Evolutionary conservation across 2,797 vertebrate species (phyloP), one percentile per base, ranked within the genome.

Genomic region (Neopelma chrysocephalum): DNA sequence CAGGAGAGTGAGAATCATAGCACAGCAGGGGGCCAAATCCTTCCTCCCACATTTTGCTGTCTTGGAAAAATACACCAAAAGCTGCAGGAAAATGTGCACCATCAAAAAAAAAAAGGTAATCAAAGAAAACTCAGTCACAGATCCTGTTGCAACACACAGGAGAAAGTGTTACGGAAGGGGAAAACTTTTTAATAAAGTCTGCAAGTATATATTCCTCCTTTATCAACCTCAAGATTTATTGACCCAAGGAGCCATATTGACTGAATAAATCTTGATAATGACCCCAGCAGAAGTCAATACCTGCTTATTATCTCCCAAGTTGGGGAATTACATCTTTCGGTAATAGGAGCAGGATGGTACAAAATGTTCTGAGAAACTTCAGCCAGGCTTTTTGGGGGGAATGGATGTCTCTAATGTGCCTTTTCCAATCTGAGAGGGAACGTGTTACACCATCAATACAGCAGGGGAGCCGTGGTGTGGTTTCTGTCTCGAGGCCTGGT

Each of bases 181-280:
- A 97, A 97, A 97, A 97, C 92, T 97, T 98, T 97, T 97, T 96
- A 98, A 98, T 98, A 98, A 97, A 97, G 97, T 96, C 97, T 95
- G 96, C 96, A 97, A 97, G 98, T 97, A 95, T 96, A 96, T 97
- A 96, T 97, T 97, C 97, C 96, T 97, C 98, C 96, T 98, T 98
- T 97, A 98, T 98, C 98, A 98, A 96, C 95, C 88, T 97, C 97
- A 97, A 94, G 91, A 98, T 98, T 97, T 98, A 98, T 97, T 98
- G 98, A 98, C 94, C 94, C 19, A 3, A 95, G 96, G 94, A 96
- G 96, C 96, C 97, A 97, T 97, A 98, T 97, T 97, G 98, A 98
- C 97, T 97, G 97, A 98, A 98, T 98, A 98, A 98, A 98, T 98
- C 97, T 98, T 98, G 98, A 97, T 98, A 98, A 98, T 97, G 97